Evolutionary conservation across 2,888 invertebrate species (phyloP), one percentile per base, ranked within the genome.

Genomic region (Tethea ocularis): DNA sequence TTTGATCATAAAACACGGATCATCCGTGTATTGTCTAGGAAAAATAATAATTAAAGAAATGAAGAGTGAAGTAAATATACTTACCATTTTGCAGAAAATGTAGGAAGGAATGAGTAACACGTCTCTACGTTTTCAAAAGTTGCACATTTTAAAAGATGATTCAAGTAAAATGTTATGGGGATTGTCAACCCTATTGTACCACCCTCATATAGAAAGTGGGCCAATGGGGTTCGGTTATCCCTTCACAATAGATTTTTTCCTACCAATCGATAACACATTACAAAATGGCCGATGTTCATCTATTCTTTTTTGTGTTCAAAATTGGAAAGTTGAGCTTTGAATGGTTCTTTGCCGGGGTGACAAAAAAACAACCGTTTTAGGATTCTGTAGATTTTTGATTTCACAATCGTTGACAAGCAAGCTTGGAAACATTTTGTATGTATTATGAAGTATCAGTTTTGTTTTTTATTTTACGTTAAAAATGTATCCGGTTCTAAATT

Each of bases 151-250:
- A 81, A 84, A 86, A 86, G 80, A 87, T 82, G 70, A 75, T 62
- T 65, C 54, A 26, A 52, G 55, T 59, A 61, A 66, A 71, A 88
- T 88, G 90, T 89, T 86, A 80, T 79, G 80, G 90, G 88, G 88
- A 91, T 90, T 88, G 86, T 79, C 80, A 67, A 71, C 78, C 82
- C 85, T 76, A 86, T 87, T 86, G 84, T 87, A 79, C 82, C 83
- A 84, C 89, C 91, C 89, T 86, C 82, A 74, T 82, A 79, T 84
- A 83, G 88, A 88, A 92, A 91, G 80, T 91, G 88, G 91, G 90
- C 92, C 92, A 92, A 92, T 92, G 77, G 91, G 86, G 81, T 81
- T 84, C 74, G 82, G 74, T 79, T 84, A 82, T 81, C 71, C 77
- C 72, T 66, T 69, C 69, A 88, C 89, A 88, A 89, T 88, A 80